phyloP scores from a whole-genome alignment of 1,140 invertebrate genomes.

The Zaprionus lachaisei region DNA sequence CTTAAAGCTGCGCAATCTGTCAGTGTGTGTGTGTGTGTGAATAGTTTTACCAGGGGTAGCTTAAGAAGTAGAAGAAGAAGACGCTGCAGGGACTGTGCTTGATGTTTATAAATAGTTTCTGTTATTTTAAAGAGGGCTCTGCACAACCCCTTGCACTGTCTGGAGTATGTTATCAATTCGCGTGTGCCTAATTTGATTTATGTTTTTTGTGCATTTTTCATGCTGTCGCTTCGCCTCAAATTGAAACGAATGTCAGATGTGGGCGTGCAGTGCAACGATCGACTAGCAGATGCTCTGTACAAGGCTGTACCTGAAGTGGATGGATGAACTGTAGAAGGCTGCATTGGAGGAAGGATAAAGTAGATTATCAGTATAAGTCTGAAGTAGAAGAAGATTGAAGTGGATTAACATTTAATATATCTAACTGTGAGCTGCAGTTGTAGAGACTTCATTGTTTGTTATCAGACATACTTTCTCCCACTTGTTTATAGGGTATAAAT shows the following conservation, averaged over 20 bases:
- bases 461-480: neutral
- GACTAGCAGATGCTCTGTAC: neutral
- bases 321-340: too few species aligned
- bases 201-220: constrained; percentile 56
- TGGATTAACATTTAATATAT: neutral
- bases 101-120: constrained; percentile 2
- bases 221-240: constrained; percentile 41
- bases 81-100: neutral
- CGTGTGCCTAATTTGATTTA: constrained; percentile 68
- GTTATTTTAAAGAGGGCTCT: neutral
- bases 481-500: neutral
- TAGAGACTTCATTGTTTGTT: too few species aligned
- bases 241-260: constrained; percentile 59
- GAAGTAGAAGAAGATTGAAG: too few species aligned
- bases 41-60: neutral
- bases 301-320: too few species aligned
- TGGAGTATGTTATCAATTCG: constrained; percentile 21
- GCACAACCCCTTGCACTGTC: neutral
- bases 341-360: too few species aligned
- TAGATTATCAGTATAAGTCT: too few species aligned
- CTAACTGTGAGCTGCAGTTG: neutral
- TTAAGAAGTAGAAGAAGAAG: neutral
- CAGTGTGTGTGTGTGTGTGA: neutral
- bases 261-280: neutral
- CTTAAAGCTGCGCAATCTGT: constrained; percentile 25